phyloP scores from a whole-genome alignment of 2,113 vertebrate species.

The Solenodon paradoxus region DNA sequence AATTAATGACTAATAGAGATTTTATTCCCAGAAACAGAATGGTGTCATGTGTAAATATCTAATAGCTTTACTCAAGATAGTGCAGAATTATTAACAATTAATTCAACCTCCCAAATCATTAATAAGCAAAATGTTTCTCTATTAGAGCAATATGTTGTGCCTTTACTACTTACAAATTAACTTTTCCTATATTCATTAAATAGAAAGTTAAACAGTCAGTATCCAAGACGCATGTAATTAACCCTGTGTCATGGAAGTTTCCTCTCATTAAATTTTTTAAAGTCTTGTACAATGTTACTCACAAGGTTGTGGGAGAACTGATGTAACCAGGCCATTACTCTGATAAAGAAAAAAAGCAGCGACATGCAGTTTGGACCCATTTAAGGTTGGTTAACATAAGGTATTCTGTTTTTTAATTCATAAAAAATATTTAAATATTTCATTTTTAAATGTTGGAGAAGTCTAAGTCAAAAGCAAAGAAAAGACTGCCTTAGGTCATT shows the following conservation, averaged over 20 bases:
- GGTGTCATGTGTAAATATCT: background rate
- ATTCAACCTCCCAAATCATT: conserved; percentile 11
- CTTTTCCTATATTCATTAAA: background rate
- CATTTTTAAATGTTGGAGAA: background rate
- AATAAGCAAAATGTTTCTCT: background rate
- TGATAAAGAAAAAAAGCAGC: background rate
- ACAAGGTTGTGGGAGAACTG: background rate
- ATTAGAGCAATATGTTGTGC: background rate
- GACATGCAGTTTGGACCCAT: background rate
- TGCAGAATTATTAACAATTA: conserved; percentile 4
- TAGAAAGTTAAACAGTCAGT: background rate
- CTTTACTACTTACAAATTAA: conserved; percentile 2
- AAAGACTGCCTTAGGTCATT: background rate
- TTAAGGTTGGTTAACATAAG: background rate
- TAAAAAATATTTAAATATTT: background rate
- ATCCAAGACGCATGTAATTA: background rate
- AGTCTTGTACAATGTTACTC: background rate
- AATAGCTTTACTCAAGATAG: background rate
- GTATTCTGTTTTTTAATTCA: conserved; percentile 19
- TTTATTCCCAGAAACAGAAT: background rate
- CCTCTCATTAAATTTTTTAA: conserved; percentile 19
- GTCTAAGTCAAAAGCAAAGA: background rate
- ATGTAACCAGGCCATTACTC: background rate
- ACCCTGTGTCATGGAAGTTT: background rate
- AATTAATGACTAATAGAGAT: background rate